These are phyloP conservation scores for Dryobotodes eremita DNA, from an alignment of 2,888 invertebrate species.

Conservation along the genomic window DNA sequence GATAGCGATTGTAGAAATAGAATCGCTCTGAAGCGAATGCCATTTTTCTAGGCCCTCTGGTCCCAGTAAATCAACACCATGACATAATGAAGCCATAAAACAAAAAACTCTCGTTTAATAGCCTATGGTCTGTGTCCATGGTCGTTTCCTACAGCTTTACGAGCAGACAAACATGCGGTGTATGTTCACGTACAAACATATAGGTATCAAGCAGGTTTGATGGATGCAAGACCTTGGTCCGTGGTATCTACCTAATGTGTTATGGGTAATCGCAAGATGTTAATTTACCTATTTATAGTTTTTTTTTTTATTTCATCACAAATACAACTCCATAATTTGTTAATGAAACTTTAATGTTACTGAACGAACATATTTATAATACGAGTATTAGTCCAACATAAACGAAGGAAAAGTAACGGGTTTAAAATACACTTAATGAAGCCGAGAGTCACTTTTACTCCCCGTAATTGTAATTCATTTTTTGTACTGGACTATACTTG, in stretches of 20 bases:
- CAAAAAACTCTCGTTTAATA: constrained; percentile 63
- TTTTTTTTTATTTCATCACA: neutral
- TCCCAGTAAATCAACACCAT: constrained; percentile 27
- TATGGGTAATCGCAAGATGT: neutral
- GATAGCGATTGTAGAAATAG: too few species aligned
- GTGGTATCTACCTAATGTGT: neutral
- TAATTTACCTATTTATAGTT: neutral
- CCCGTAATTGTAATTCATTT: too few species aligned
- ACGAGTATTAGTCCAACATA: too few species aligned
- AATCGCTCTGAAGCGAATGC: too few species aligned
- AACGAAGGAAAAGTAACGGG: too few species aligned
- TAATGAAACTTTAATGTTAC: neutral
- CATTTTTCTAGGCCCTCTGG: too few species aligned
- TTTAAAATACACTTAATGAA: too few species aligned
- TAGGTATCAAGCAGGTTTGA: constrained; percentile 20
- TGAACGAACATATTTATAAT: neutral
- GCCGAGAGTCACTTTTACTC: too few species aligned
- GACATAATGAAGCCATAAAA: constrained; percentile 66
- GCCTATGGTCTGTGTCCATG: constrained; percentile 48
- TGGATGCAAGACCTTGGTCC: constrained; percentile 31
- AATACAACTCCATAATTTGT: neutral
- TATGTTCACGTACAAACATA: constrained; percentile 46
- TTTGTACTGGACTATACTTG: too few species aligned
- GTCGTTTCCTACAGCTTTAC: constrained; percentile 62
- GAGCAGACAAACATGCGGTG: constrained; percentile 52